phyloP scores from a whole-genome alignment of 2,888 invertebrate species.

The Iselma pallidipennis region DNA sequence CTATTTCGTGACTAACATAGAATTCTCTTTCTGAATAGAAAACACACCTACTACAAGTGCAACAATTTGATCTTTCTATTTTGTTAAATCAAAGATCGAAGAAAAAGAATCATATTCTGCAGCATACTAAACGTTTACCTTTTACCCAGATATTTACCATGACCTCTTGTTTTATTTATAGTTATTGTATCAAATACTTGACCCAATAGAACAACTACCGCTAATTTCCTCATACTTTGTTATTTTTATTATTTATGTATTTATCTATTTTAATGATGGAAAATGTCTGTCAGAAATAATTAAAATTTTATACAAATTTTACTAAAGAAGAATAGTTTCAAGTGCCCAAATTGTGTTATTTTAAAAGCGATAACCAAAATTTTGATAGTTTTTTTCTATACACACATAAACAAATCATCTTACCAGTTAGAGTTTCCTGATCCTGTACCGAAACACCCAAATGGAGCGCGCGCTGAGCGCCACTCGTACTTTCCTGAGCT shows the following conservation, averaged over 20 bases:
- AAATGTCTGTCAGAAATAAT: too few species aligned
- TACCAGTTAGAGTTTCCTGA: slow-evolving; percentile 74
- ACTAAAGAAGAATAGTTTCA: too few species aligned
- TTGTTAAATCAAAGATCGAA: neutral
- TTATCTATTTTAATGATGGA: too few species aligned
- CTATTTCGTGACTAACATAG: neutral
- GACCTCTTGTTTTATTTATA: neutral
- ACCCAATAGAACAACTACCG: neutral
- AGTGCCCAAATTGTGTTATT: too few species aligned
- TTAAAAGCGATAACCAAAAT: too few species aligned
- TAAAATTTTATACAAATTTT: too few species aligned
- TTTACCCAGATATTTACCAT: neutral
- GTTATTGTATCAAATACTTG: neutral
- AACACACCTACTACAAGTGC: neutral
- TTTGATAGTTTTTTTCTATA: too few species aligned
- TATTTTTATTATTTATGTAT: too few species aligned
- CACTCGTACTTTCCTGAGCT: slow-evolving; percentile 75
- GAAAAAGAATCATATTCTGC: neutral
- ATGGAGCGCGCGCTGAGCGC: slow-evolving; percentile 65
- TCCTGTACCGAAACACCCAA: slow-evolving; percentile 55
- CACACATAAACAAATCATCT: slow-evolving; percentile 38
- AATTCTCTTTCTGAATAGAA: neutral
- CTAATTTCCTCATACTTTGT: neutral
- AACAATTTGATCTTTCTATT: neutral
- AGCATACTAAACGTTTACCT: neutral